Evolutionary conservation across 2,113 vertebrate genomes (phyloP).

Genomic region (Macquaria ambigua): DNA sequence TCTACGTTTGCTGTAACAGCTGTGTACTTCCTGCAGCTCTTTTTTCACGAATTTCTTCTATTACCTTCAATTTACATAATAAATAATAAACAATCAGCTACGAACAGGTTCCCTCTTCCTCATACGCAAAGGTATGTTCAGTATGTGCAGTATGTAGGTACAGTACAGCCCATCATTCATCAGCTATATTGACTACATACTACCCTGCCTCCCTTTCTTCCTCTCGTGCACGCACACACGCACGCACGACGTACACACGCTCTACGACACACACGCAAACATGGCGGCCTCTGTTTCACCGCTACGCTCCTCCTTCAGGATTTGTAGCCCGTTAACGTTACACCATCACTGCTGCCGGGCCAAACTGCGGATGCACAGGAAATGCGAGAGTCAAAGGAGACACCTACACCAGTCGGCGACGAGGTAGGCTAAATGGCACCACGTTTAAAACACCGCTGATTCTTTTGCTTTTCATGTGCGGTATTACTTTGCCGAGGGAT

Average conservation of each 20-base stretch:
- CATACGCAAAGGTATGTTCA: background rate
- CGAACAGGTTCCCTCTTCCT: background rate
- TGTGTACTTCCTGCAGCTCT: background rate
- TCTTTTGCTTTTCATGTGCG: background rate
- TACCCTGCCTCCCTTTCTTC: background rate
- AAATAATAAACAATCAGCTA: background rate
- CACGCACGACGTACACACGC: constrained; percentile 41
- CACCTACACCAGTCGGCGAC: constrained; percentile 70
- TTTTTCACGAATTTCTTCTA: background rate
- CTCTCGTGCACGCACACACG: background rate
- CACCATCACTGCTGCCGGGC: constrained; percentile 73
- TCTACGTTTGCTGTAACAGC: background rate
- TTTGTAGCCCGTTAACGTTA: constrained; percentile 70
- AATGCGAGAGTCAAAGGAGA: constrained; percentile 74
- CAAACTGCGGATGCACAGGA: constrained; percentile 74
- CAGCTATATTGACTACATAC: background rate
- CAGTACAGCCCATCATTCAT: constrained; percentile 1
- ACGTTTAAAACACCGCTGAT: background rate
- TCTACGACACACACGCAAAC: constrained; percentile 62
- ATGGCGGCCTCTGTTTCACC: constrained; percentile 82
- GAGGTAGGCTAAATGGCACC: constrained; percentile 69
- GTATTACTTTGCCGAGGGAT: constrained; percentile 11
- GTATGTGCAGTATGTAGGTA: background rate
- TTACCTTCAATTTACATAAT: background rate
- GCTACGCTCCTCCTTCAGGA: constrained; percentile 82